phyloP scores from a whole-genome alignment of 2,113 vertebrate genomes.

The Thermophis baileyi region DNA sequence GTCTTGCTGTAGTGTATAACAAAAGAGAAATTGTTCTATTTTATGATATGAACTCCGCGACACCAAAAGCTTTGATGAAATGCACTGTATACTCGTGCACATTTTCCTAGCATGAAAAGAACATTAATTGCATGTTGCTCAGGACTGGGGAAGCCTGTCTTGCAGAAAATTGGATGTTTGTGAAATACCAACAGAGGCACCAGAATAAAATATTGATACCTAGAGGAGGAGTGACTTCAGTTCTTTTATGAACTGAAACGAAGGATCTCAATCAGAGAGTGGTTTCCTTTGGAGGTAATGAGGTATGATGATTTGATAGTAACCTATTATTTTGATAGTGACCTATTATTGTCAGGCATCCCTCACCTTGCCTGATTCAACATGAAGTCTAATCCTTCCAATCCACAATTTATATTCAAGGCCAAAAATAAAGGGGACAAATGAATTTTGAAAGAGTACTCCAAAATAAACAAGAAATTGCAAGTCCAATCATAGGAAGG shows the following conservation, averaged over 20 bases:
- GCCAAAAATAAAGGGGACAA: neutral
- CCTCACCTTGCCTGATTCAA: neutral
- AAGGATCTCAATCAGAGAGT: neutral
- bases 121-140: slow-evolving; percentile 4
- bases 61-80: neutral
- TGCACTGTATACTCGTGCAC: neutral
- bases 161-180: slow-evolving; percentile 10
- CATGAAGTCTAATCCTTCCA: neutral
- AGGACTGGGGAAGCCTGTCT: neutral
- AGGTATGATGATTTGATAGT: slow-evolving; percentile 30
- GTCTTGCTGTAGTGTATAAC: slow-evolving; percentile 14
- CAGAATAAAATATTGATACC: slow-evolving; percentile 1
- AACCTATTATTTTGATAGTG: slow-evolving; percentile 9
- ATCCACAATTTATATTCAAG: neutral
- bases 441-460: neutral
- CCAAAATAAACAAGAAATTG: neutral
- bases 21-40: slow-evolving; percentile 10
- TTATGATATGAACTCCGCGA: neutral
- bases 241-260: slow-evolving; percentile 8
- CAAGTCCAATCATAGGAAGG: neutral
- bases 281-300: neutral
- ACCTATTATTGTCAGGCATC: neutral
- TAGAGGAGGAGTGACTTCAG: slow-evolving; percentile 3
- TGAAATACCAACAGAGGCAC: neutral
- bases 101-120: neutral